Percentiles rank a stretch among this genome's conserved stretches.
Conservation (phyloP, 2,888 invertebrate genomes). For the Lycaena phlaeas region DNA sequence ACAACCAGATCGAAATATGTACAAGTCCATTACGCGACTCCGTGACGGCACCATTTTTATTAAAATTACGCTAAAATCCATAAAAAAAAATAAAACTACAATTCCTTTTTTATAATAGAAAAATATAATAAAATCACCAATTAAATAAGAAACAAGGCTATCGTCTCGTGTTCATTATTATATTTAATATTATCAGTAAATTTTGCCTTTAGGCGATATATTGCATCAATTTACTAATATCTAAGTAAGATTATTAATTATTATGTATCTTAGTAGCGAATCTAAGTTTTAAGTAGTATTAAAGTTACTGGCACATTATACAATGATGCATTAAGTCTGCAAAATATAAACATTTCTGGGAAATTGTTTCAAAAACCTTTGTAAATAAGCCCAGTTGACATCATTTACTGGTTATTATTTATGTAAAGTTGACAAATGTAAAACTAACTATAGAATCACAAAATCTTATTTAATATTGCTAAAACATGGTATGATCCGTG, state of each 20-base stretch:
- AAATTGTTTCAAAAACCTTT: no score
- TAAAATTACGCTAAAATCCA: slow-evolving; percentile 21
- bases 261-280: background rate
- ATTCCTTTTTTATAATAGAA: slow-evolving; percentile 41
- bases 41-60: slow-evolving; percentile 17
- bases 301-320: background rate
- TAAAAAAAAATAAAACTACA: slow-evolving; percentile 28
- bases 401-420: no score
- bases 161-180: slow-evolving; percentile 43
- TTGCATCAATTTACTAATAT: slow-evolving; percentile 5
- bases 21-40: slow-evolving; percentile 31
- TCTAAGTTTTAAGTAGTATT: background rate
- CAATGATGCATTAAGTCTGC: background rate
- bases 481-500: no score
- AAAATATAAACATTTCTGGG: no score
- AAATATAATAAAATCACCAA: slow-evolving; percentile 51
- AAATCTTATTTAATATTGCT: no score
- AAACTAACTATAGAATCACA: no score
- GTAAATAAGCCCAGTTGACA: no score
- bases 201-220: slow-evolving; percentile 7
- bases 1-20: slow-evolving; percentile 58
- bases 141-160: slow-evolving; percentile 42
- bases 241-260: slow-evolving; percentile 3
- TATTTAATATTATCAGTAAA: slow-evolving; percentile 34
- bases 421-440: no score